These are phyloP conservation scores for Schizotus pectinicornis DNA, from an alignment of 2,888 invertebrate genomes.

Conservation along the genomic window DNA sequence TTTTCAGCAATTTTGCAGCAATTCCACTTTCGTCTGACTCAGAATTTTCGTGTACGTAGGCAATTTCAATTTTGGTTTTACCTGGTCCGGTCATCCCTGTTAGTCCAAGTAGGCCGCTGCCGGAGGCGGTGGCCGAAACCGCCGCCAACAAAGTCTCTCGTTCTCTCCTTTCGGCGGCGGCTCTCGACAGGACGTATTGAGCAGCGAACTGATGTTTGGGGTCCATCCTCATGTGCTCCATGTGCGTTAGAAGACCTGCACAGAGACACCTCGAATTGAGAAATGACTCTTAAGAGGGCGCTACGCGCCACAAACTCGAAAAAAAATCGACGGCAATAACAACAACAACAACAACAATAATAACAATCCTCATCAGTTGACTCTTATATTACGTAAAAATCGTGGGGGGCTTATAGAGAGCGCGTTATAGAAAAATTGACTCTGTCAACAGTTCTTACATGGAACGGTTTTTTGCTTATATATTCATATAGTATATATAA, in stretches of 20 bases:
- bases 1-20: neutral
- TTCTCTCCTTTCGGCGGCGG: conserved; percentile 89
- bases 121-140: conserved; percentile 62
- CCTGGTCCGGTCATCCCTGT: conserved; percentile 55
- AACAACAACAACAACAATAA: neutral
- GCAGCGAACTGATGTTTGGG: conserved; percentile 96
- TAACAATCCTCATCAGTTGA: conserved; percentile 27
- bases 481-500: conserved; percentile 11
- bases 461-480: neutral
- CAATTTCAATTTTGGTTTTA: conserved; percentile 34
- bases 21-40: too few species aligned
- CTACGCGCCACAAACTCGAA: neutral
- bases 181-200: conserved; percentile 88
- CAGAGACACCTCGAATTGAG: conserved; percentile 34
- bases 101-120: conserved; percentile 67
- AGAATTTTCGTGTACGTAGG: too few species aligned
- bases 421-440: neutral
- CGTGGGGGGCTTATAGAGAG: neutral
- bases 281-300: neutral
- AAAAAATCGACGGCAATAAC: conserved; percentile 1
- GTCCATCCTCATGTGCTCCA: conserved; percentile 97
- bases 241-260: conserved; percentile 86
- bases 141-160: conserved; percentile 77
- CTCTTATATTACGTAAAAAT: neutral
- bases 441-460: conserved; percentile 16